Percentiles rank a stretch among this genome's conserved stretches.
These are phyloP conservation scores for Rhingia rostrata DNA, from an alignment of 2,888 invertebrate species.

Conservation along the genomic window DNA sequence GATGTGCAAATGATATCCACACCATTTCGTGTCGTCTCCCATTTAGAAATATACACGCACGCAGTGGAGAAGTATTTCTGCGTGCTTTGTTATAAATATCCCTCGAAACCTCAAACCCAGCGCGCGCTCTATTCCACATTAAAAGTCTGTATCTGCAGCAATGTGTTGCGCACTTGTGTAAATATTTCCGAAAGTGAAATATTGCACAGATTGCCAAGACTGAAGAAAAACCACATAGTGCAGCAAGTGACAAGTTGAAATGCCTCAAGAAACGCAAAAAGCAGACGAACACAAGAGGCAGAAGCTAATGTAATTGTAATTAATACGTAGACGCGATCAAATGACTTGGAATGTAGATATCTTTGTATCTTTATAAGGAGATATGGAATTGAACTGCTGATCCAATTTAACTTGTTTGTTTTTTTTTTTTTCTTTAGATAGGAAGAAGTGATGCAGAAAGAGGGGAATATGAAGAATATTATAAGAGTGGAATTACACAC, in stretches of 20 bases:
- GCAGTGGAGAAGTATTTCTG: not conserved
- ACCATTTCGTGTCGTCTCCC: not conserved
- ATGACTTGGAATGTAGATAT: slow-evolving; percentile 40
- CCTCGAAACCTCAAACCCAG: slow-evolving; percentile 1
- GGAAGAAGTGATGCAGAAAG: not conserved
- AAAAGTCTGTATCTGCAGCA: not conserved
- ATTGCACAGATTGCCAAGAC: slow-evolving; percentile 28
- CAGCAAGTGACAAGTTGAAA: slow-evolving; percentile 46
- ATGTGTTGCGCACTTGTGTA: slow-evolving; percentile 45
- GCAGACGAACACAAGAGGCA: not conserved
- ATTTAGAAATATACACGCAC: not conserved
- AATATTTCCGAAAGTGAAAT: slow-evolving; percentile 59
- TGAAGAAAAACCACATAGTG: slow-evolving; percentile 37
- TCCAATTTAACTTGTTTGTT: slow-evolving; percentile 49
- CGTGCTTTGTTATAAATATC: slow-evolving; percentile 19
- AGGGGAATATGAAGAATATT: not conserved
- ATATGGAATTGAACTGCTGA: slow-evolving; percentile 46
- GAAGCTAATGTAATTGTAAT: slow-evolving; percentile 30
- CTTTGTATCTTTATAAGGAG: slow-evolving; percentile 17
- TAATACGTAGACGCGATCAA: slow-evolving; percentile 26
- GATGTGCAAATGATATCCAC: slow-evolving; percentile 5
- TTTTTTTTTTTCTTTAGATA: not conserved
- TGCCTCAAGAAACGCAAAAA: slow-evolving; percentile 14
- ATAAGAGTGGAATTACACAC: not conserved
- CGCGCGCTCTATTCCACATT: too few species aligned